Conservation (phyloP, 1,140 invertebrate species). For the Cyclargus thomasi region DNA sequence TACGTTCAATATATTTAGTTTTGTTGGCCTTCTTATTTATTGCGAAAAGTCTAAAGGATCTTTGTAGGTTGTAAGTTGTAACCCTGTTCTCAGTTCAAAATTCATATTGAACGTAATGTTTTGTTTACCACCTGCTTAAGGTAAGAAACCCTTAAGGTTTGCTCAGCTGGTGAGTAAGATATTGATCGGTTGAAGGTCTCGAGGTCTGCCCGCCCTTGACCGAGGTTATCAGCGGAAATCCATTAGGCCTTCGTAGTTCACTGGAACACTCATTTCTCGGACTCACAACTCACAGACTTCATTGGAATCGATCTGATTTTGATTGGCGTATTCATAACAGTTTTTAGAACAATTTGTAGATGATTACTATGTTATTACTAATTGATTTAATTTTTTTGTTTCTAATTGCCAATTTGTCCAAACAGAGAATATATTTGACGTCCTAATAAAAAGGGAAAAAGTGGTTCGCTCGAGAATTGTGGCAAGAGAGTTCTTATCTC, state of each 20-base stretch:
- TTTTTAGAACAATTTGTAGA: too few relatives aligned
- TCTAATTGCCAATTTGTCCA: too few relatives aligned
- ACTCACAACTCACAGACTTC: background rate
- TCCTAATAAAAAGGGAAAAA: too few relatives aligned
- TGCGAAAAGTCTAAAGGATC: too few relatives aligned
- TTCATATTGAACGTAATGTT: background rate
- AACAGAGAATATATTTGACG: too few relatives aligned
- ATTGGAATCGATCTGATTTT: background rate
- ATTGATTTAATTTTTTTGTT: background rate
- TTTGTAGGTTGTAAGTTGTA: too few relatives aligned
- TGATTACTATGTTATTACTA: background rate
- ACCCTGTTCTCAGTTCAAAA: too few relatives aligned
- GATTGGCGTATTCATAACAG: too few relatives aligned
- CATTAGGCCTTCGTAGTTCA: slow-evolving; percentile 8
- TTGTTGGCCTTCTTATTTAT: too few relatives aligned
- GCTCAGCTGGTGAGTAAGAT: background rate
- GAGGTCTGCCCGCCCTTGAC: background rate
- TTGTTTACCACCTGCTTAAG: background rate
- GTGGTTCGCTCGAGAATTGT: too few relatives aligned
- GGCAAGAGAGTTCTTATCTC: too few relatives aligned
- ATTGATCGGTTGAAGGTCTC: background rate
- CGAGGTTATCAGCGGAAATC: slow-evolving; percentile 9
- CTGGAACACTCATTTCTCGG: slow-evolving; percentile 1
- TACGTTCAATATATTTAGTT: too few relatives aligned
- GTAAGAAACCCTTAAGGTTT: background rate